Percentiles rank a stretch among this genome's conserved stretches.
Evolutionary conservation across 2,113 vertebrate species (phyloP).

Genomic region (Hyla sarda): DNA sequence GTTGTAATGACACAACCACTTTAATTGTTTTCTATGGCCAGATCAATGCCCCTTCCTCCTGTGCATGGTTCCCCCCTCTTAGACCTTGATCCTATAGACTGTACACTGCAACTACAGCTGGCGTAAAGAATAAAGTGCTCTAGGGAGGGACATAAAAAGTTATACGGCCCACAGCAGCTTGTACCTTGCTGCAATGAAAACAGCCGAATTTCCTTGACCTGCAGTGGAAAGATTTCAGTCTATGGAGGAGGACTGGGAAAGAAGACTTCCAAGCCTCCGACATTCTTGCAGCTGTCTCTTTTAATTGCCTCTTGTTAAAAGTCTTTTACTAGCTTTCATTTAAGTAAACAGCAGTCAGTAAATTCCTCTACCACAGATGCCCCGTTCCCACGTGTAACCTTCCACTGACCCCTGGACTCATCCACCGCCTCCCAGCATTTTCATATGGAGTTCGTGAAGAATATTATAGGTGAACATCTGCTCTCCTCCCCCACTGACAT

Average conservation of each 20-base stretch:
- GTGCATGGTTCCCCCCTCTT: background rate
- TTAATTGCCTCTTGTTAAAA: constrained; percentile 67
- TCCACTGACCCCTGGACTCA: constrained; percentile 32
- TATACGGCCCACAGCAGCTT: background rate
- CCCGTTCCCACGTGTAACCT: constrained; percentile 59
- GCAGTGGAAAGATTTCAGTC: constrained; percentile 22
- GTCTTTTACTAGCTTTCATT: constrained; percentile 66
- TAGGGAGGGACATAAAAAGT: background rate
- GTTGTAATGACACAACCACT: background rate
- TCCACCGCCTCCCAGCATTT: constrained; percentile 18
- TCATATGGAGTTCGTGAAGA: constrained; percentile 14
- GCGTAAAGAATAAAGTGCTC: background rate
- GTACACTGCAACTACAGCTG: background rate
- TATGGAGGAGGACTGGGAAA: background rate
- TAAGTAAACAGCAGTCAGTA: constrained; percentile 71
- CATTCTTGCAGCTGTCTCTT: constrained; percentile 63
- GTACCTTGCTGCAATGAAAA: constrained; percentile 27
- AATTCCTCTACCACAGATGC: constrained; percentile 67
- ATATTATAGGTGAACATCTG: constrained; percentile 52
- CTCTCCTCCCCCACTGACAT: constrained; percentile 14
- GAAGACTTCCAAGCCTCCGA: constrained; percentile 8
- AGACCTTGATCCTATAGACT: background rate
- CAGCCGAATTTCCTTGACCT: constrained; percentile 2
- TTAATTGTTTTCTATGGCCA: background rate
- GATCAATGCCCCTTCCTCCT: background rate